phyloP scores from a whole-genome alignment of 2,888 invertebrate species.

The Hypercompe scribonia region DNA sequence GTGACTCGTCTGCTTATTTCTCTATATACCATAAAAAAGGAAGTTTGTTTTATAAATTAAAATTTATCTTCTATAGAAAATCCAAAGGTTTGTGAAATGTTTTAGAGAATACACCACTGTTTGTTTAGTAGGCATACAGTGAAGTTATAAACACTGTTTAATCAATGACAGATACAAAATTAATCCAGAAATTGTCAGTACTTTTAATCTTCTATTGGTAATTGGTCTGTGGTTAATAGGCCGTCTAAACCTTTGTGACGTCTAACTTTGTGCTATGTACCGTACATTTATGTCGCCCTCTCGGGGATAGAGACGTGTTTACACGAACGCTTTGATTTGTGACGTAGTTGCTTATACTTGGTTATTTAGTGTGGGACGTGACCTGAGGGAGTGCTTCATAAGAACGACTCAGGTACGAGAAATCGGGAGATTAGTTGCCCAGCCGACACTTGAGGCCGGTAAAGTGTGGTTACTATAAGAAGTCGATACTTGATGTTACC shows the following conservation, averaged over 20 bases:
- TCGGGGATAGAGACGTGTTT: neutral
- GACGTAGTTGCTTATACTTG: constrained; percentile 13
- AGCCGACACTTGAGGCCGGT: constrained; percentile 14
- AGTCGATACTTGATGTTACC: constrained; percentile 2
- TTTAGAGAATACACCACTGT: no score
- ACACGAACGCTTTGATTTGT: constrained; percentile 20
- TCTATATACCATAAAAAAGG: no score
- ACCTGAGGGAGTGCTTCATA: constrained; percentile 20
- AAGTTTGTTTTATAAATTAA: neutral
- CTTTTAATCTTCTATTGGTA: neutral
- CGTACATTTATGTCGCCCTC: neutral
- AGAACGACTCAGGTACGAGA: constrained; percentile 20
- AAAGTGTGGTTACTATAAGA: constrained; percentile 13
- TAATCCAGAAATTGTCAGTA: neutral
- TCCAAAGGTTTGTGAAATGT: neutral
- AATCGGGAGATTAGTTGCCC: constrained; percentile 25
- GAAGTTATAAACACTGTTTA: neutral
- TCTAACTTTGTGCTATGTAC: neutral
- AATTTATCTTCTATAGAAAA: neutral
- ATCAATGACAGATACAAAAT: neutral
- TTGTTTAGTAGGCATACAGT: neutral
- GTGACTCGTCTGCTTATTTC: neutral
- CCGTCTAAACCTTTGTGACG: neutral
- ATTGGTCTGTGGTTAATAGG: neutral
- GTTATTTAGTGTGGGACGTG: constrained; percentile 10